Base-by-base conservation (phyloP, 2,113 vertebrate genomes). In the Cryptoleucopteryx plumbea region DNA sequence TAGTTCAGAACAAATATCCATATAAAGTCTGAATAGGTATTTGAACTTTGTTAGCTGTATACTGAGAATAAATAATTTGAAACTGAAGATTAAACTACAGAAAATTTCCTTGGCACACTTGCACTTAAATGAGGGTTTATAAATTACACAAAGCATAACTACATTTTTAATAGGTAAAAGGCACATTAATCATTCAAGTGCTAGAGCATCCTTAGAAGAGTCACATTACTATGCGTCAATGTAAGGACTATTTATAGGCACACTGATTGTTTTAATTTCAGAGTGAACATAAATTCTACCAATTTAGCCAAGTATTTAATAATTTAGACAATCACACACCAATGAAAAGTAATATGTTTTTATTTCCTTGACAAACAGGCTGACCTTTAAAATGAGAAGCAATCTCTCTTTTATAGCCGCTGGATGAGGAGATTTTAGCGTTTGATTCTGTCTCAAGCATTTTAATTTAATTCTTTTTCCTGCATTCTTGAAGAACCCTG, bases 161-260 rank as follows among this genome's bases (percentile, higher is more conserved):
- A 58, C 5, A 66, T 83, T 96, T 93, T 94, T 94, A 95, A 88
- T 81, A 93, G 59, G 55, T 56, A 91, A 95, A 81, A 95, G 22
- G 15, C n/a, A 81, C 67, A 92, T 92, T 91, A 95, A 91, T 94
- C 80, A 94, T 96, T 94, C 79, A 91, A 71, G 45, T 92, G 22
- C 15, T 77, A 73, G 25, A 73, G 13, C 47, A 92, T 88, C 32
- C 75, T 88, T 92, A 38, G 26, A 94, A 94, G 32, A 92, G 83
- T 78, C 82, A 88, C 72, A 81, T 67, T 95, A 56, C 23, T 79
- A 53, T 48, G n/a, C 31, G 3, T 86, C 53, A 94, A 45, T 63
- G 32, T 78, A 50, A 86, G 12, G 75, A 63, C 82, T 95, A 95
- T 96, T 93, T 94, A 83, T 83, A 93, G 86, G 13, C 13, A 50